Evolutionary conservation across 2,113 vertebrate species (phyloP).

Genomic region (Phasianus colchicus): DNA sequence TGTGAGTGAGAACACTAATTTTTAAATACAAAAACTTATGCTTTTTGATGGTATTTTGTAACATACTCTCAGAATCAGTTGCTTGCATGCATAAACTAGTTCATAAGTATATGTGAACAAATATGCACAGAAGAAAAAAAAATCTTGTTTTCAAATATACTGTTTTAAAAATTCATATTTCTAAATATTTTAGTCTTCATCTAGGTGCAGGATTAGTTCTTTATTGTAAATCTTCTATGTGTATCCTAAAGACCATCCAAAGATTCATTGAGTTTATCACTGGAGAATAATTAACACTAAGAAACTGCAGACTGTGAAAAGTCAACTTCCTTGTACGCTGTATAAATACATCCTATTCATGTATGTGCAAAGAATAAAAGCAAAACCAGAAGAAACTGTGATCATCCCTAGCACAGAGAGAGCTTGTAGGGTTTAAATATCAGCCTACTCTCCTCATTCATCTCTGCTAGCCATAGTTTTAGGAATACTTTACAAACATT

Average conservation of each 20-base stretch:
- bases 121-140: neutral
- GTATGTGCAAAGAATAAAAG: neutral
- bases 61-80: neutral
- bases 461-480: neutral
- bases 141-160: neutral
- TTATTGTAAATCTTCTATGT: neutral
- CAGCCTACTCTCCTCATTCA: neutral
- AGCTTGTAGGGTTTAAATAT: neutral
- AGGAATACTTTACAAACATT: neutral
- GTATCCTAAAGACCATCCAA: neutral
- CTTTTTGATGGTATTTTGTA: neutral
- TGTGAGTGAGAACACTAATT: neutral
- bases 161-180: neutral
- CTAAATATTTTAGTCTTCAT: neutral
- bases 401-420: accelerated
- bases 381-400: neutral
- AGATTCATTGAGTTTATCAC: neutral
- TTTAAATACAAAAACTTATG: neutral
- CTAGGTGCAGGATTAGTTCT: neutral
- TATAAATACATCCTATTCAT: neutral
- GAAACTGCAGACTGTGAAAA: neutral
- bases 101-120: neutral
- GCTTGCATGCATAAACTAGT: neutral
- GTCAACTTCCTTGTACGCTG: neutral
- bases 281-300: neutral